A percentile compares a stretch with the other conserved stretches of the same genome.
Evolutionary conservation across 2,888 invertebrate genomes (phyloP).

Genomic region (Xestia rhomboidea): DNA sequence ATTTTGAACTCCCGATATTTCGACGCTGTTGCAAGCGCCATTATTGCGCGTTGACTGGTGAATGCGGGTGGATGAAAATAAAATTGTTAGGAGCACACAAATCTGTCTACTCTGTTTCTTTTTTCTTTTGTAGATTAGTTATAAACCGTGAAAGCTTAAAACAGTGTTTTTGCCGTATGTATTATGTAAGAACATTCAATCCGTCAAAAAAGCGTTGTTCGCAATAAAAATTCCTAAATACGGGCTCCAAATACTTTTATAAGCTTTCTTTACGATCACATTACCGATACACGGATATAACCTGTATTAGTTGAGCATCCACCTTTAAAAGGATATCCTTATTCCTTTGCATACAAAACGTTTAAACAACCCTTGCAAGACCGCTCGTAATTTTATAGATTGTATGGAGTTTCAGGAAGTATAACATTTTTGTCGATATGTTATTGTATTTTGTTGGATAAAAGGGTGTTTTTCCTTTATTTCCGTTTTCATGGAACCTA

Average conservation of each 20-base stretch:
- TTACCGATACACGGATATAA: conserved; percentile 42
- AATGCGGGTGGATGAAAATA: too few species aligned
- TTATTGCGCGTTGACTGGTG: too few species aligned
- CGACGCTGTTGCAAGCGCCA: too few species aligned
- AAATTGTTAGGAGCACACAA: too few species aligned
- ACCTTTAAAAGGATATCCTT: conserved; percentile 66
- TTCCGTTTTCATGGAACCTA: neutral
- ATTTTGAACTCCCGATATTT: too few species aligned
- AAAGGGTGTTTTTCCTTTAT: neutral
- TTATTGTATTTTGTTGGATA: conserved; percentile 28
- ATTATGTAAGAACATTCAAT: neutral
- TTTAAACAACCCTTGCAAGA: conserved; percentile 36
- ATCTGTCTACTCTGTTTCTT: too few species aligned
- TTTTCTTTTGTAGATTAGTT: too few species aligned
- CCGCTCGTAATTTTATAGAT: conserved; percentile 48
- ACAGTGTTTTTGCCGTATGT: too few species aligned
- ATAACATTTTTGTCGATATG: conserved; percentile 41
- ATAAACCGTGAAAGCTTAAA: too few species aligned
- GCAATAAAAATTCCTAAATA: neutral
- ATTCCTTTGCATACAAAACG: conserved; percentile 59
- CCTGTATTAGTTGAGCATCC: conserved; percentile 43
- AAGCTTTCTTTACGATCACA: conserved; percentile 41
- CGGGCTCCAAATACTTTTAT: conserved; percentile 26
- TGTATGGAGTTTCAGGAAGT: conserved; percentile 37
- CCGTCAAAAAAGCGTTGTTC: neutral